These are phyloP conservation scores for Oreochromis aureus DNA, from an alignment of 2,113 vertebrate genomes.

Conservation along the genomic window DNA sequence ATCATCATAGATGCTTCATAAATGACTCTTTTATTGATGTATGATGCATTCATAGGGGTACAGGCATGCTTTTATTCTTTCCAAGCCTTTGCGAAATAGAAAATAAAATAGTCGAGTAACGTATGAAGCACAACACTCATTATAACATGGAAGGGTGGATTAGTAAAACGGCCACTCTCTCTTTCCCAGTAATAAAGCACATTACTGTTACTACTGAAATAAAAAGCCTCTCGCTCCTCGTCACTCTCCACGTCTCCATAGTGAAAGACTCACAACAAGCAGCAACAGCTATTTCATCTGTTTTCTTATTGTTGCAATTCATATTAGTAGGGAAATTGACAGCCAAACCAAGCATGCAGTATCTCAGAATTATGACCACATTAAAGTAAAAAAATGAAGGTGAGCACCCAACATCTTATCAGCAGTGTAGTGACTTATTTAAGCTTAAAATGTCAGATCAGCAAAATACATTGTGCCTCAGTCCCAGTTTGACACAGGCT, in stretches of 20 bases:
- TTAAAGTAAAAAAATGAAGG: not conserved
- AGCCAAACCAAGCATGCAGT: not conserved
- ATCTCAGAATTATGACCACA: not conserved
- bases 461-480: not conserved
- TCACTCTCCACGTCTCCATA: not conserved
- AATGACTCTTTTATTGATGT: not conserved
- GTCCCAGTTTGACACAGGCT: not conserved
- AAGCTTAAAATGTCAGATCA: not conserved
- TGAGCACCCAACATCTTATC: not conserved
- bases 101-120: not conserved
- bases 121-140: not conserved
- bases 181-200: not conserved
- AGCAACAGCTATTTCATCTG: not conserved
- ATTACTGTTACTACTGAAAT: not conserved
- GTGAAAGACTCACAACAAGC: not conserved
- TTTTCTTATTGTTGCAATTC: not conserved
- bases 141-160: not conserved
- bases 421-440: not conserved
- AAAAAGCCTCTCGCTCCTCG: not conserved
- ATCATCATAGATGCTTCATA: not conserved
- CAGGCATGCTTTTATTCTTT: not conserved
- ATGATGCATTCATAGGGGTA: not conserved
- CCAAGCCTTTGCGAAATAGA: not conserved
- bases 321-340: not conserved
- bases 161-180: not conserved